Conservation (phyloP, 23 tunicate species). For the Aplidium turbinatum region DNA sequence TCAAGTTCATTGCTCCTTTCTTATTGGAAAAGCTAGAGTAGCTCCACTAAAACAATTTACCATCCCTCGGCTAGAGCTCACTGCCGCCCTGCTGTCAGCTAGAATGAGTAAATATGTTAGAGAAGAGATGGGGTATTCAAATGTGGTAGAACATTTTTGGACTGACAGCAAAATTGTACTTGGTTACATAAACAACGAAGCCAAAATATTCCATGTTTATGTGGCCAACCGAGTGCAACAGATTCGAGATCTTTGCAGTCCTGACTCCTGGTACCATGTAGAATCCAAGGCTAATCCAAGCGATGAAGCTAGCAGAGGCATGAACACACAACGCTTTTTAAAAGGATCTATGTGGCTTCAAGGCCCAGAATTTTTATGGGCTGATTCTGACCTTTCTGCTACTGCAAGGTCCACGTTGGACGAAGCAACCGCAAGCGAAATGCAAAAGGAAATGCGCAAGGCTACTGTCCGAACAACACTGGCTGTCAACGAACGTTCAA, state of each 20-base stretch:
- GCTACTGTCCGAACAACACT: neutral
- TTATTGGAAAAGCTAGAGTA: constrained; percentile 39
- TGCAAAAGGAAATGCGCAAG: constrained; percentile 14
- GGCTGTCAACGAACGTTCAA: neutral
- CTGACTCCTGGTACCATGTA: constrained; percentile 14
- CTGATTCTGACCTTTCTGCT: neutral
- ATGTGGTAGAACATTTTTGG: constrained; percentile 1
- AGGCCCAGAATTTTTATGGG: constrained; percentile 13
- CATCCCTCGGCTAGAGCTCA: constrained; percentile 26
- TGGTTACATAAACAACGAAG: constrained; percentile 14
- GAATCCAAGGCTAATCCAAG: constrained; percentile 4
- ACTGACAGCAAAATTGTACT: constrained; percentile 21
- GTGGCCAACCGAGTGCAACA: constrained; percentile 31
- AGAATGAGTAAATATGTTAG: neutral
- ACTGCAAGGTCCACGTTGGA: neutral
- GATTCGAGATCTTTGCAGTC: constrained; percentile 12
- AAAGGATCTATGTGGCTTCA: neutral
- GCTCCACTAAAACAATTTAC: constrained; percentile 23
- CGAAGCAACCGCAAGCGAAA: neutral
- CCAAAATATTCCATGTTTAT: constrained; percentile 12
- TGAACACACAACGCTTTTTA: neutral
- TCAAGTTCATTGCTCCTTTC: constrained; percentile 19
- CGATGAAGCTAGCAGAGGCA: constrained; percentile 16
- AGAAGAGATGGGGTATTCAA: neutral
- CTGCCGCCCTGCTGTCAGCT: constrained; percentile 19